A percentile compares a stretch with the other conserved stretches of the same genome.
Conservation (phyloP, 2,888 invertebrate genomes). For the Octodonta nipae region DNA sequence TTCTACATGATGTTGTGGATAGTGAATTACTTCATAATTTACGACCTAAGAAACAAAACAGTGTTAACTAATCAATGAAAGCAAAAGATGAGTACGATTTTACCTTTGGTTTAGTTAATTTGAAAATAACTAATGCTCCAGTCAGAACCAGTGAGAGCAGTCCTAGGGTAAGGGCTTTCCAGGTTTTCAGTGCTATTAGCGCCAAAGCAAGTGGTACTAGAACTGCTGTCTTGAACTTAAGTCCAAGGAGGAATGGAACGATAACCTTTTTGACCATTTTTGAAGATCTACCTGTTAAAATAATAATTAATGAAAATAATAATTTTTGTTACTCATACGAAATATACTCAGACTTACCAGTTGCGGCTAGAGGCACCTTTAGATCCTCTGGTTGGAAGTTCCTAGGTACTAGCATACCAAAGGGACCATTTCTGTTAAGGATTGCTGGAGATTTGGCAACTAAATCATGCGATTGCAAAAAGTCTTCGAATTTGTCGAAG, state of each 20-base stretch:
- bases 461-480: conserved; percentile 62
- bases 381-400: conserved; percentile 55
- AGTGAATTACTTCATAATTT: conserved; percentile 78
- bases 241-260: conserved; percentile 70
- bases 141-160: conserved; percentile 72
- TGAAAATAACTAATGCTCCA: conserved; percentile 75
- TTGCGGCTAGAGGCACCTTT: conserved; percentile 54
- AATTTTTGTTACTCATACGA: background rate
- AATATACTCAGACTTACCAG: too few relatives aligned
- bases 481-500: conserved; percentile 60
- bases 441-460: conserved; percentile 60
- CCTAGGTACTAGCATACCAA: conserved; percentile 49
- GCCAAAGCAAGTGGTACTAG: conserved; percentile 69
- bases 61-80: background rate
- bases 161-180: conserved; percentile 78
- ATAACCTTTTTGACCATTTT: conserved; percentile 68
- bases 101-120: conserved; percentile 72
- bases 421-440: conserved; percentile 41
- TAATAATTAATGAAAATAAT: conserved; percentile 1
- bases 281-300: conserved; percentile 46
- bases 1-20: conserved; percentile 50
- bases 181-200: conserved; percentile 73
- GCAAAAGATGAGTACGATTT: conserved; percentile 6
- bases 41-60: conserved; percentile 40
- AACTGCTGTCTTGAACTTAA: conserved; percentile 76